Base-by-base conservation (phyloP, 1,140 invertebrate genomes). In the Nephila pilipes region DNA sequence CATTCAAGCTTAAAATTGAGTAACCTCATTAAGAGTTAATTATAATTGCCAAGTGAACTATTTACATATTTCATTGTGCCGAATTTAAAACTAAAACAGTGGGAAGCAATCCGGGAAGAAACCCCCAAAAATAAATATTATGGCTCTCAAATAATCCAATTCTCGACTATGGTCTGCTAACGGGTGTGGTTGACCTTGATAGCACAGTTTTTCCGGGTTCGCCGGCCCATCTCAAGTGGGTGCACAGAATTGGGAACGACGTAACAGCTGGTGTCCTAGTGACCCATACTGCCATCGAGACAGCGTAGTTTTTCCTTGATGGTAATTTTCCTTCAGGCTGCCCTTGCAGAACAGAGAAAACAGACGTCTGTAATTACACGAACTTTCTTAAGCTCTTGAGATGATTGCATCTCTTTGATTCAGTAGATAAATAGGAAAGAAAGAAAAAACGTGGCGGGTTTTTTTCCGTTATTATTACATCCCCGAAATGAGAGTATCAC, bases 131-230 rank as follows among this genome's bases (percentile, higher is more conserved):
- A 18, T 14, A 75, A 36, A 16, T 32, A 36, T 75, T 75, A 75
- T 8, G 18, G 29, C 32, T 5, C 25, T 75, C 32, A 36, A 36
- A 29, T 18, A 36, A 36, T 75, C 38, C 38, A 8, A 46, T 46
- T 46, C 46, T 46, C 12, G 0, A 46, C 46, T 46, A 10, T 46
- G 12, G 36, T 18, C 46, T n/a, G 16, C 22, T 85, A n/a, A 29
- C 36, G 54, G 87, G 87, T 57, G 87, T 58, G 87, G 69, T 57
- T 90, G 69, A 57, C 87, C 87, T 90, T 90, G 87, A 90, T 90
- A 60, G 25, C 1, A 32, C 57, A 79, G 46, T 65, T 58, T 88
- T 90, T 90, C 87, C 87, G 87, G 87, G 87, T 90, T 90, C 87
- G 63, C 38, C 87, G 87, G 58, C 63, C 87, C 69, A 90, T 57